phyloP scores from a whole-genome alignment of 2,888 invertebrate species.

The Andrena dorsata region DNA sequence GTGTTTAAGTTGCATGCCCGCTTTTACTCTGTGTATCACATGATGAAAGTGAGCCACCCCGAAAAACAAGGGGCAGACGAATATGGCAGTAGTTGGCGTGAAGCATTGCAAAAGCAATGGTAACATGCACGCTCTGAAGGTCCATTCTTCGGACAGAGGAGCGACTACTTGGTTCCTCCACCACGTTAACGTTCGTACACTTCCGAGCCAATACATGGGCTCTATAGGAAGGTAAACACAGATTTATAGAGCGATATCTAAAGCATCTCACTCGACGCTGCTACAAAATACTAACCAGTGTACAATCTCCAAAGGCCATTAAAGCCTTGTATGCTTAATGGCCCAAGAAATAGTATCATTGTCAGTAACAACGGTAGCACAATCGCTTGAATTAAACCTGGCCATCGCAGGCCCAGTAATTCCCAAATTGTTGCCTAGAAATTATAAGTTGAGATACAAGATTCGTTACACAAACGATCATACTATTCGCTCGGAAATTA shows the following conservation, averaged over 20 bases:
- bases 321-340: slow-evolving; percentile 90
- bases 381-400: slow-evolving; percentile 91
- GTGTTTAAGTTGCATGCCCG: slow-evolving; percentile 89
- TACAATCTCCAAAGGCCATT: slow-evolving; percentile 90
- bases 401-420: slow-evolving; percentile 91
- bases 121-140: slow-evolving; percentile 97
- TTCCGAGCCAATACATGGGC: slow-evolving; percentile 90
- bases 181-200: slow-evolving; percentile 92
- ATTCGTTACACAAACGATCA: not conserved
- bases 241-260: not conserved
- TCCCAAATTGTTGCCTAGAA: slow-evolving; percentile 88
- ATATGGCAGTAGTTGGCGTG: slow-evolving; percentile 90
- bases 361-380: slow-evolving; percentile 92
- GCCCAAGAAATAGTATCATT: slow-evolving; percentile 93
- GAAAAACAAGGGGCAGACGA: slow-evolving; percentile 95
- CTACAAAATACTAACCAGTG: slow-evolving; percentile 86
- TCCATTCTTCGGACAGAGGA: slow-evolving; percentile 97
- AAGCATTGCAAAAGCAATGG: slow-evolving; percentile 95
- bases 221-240: slow-evolving; percentile 85
- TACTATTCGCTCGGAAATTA: slow-evolving; percentile 73
- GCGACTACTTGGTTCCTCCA: slow-evolving; percentile 95
- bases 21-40: slow-evolving; percentile 91
- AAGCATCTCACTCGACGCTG: not conserved
- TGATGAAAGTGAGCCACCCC: slow-evolving; percentile 98
- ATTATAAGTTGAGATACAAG: slow-evolving; percentile 10